Evolutionary conservation across 2,888 invertebrate species (phyloP).

Genomic region (Lingula anatina): DNA sequence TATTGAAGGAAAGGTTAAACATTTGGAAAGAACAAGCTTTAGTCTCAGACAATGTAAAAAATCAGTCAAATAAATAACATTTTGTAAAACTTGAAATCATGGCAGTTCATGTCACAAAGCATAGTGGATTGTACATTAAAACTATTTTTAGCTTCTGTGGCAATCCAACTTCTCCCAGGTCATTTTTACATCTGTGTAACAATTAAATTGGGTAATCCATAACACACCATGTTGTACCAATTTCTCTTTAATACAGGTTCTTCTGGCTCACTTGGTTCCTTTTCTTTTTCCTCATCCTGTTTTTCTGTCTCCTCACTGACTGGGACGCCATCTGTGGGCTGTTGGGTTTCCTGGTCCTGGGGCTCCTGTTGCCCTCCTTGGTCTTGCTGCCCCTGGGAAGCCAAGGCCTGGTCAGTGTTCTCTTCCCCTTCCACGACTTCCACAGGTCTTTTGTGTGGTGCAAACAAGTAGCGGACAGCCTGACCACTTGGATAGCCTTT

Average conservation of each 20-base stretch:
- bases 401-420: conserved; percentile 8
- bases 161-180: too few species aligned
- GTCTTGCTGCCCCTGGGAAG: conserved; percentile 12
- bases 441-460: conserved; percentile 19
- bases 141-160: too few species aligned
- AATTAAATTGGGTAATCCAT: conserved; percentile 48
- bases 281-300: conserved; percentile 20
- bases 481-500: conserved; percentile 43
- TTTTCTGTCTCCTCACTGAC: conserved; percentile 15
- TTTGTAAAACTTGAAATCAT: too few species aligned
- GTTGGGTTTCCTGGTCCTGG: neutral
- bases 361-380: conserved; percentile 11
- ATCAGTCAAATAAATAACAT: too few species aligned
- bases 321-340: conserved; percentile 11
- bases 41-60: too few species aligned
- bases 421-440: conserved; percentile 19
- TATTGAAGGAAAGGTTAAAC: too few species aligned
- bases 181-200: conserved; percentile 28
- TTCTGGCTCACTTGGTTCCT: conserved; percentile 14
- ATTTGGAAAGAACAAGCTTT: too few species aligned
- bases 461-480: conserved; percentile 25
- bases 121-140: too few species aligned
- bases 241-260: conserved; percentile 9
- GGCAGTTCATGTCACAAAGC: too few species aligned
- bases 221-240: conserved; percentile 48